phyloP scores from a whole-genome alignment of 2,113 vertebrate genomes.

The Ictalurus punctatus region DNA sequence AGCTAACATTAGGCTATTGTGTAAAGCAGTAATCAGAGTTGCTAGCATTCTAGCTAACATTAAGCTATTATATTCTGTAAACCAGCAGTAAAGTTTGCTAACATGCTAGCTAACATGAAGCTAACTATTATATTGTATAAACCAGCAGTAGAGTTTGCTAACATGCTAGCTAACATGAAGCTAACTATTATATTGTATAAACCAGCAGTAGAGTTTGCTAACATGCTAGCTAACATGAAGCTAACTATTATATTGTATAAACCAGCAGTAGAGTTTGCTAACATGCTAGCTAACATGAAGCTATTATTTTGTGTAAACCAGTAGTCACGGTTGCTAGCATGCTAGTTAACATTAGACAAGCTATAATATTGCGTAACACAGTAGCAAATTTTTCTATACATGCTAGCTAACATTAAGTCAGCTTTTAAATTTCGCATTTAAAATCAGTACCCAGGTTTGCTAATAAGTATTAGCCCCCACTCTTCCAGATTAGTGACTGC shows the following conservation, averaged over 20 bases:
- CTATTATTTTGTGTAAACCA: background rate
- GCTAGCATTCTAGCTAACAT: background rate
- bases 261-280: background rate
- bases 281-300: background rate
- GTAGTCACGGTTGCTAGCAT: background rate
- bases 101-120: background rate
- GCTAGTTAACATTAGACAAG: background rate
- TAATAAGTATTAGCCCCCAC: background rate
- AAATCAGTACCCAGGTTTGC: background rate
- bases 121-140: background rate
- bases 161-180: background rate
- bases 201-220: too few species aligned
- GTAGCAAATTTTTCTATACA: background rate
- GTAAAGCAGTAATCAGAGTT: background rate
- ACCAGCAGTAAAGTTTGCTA: background rate
- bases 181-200: too few species aligned
- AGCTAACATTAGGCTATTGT: background rate
- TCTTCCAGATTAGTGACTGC: background rate
- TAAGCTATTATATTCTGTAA: background rate
- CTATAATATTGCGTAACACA: too few species aligned
- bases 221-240: too few species aligned
- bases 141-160: background rate
- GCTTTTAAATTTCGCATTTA: background rate
- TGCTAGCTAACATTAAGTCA: background rate
- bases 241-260: background rate